Base-by-base conservation (phyloP, 2,113 vertebrate species). In the Perca schrenkii region DNA sequence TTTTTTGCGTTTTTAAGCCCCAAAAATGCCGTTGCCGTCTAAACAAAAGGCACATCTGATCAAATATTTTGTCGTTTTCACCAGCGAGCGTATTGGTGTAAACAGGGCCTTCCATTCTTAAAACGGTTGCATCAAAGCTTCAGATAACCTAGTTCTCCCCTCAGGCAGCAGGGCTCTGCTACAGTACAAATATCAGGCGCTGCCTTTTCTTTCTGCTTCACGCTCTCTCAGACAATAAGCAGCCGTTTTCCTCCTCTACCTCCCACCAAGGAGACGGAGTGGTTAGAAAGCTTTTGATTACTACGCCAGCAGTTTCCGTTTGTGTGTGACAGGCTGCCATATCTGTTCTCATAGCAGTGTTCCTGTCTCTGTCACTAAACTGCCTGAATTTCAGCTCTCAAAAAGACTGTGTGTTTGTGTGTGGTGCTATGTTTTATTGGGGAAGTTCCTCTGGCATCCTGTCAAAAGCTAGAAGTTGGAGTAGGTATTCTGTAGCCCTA, bases 201-300 rank as follows among this genome's bases (percentile, higher is more conserved):
- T 54, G 25, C 71, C 36, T 68, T 74, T 52, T 75, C 71, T 71
- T 77, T 58, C 80, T 61, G 47, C 64, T 40, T 43, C 54, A 19
- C 11, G 0, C 64, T 61, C 40, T 54, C 28, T 82, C 67, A 56
- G 34, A 71, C 58, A 71, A 4, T 49, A n/a, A 60, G 57, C 52
- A 63, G 69, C 86, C 10, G 66, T 68, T 67, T 21, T 4, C 14
- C 25, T 6, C 10, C 25, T 13, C 76, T 14, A 36, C 50, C 61
- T 82, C 71, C 77, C 82, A 73, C 74, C 28, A 43, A 73, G 57
- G 60, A 63, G 54, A 31, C 54, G 5, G 15, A 22, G 80, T n/a
- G 70, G 58, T 89, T 65, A 17, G 60, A 69, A 56, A 65, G 65
- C 66, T 64, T 87, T 74, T 76, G 40, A 74, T 62, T 79, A 21